These are phyloP conservation scores for Seira ritae DNA, from an alignment of 2,888 invertebrate genomes.

Conservation along the genomic window DNA sequence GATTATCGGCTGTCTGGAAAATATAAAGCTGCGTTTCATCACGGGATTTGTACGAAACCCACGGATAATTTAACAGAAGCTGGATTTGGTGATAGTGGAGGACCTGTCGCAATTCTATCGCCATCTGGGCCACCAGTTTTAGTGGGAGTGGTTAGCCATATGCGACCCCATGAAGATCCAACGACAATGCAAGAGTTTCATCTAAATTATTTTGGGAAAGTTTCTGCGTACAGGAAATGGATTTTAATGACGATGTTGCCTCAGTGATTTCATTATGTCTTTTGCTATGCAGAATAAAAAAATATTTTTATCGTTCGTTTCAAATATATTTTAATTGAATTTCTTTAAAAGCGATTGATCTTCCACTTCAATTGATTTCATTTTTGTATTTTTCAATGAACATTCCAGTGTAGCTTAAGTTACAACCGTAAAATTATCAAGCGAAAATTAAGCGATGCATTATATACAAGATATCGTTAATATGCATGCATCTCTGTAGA, in stretches of 20 bases:
- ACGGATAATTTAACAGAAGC: conserved; percentile 52
- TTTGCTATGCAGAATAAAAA: neutral
- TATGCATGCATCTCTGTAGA: no score
- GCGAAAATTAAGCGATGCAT: no score
- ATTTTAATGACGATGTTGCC: conserved; percentile 61
- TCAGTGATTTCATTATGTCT: neutral
- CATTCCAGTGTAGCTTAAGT: no score
- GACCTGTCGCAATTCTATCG: conserved; percentile 43
- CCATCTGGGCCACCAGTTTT: conserved; percentile 34
- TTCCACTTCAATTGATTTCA: no score
- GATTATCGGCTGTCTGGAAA: conserved; percentile 48
- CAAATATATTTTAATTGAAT: no score
- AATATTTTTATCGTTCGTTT: no score
- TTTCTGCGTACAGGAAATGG: conserved; percentile 60
- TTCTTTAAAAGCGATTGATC: no score
- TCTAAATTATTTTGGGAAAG: conserved; percentile 65
- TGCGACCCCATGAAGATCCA: conserved; percentile 62
- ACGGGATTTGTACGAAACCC: conserved; percentile 63
- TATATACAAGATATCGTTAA: no score
- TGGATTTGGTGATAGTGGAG: conserved; percentile 67
- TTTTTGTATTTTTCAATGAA: no score
- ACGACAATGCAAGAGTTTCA: conserved; percentile 49
- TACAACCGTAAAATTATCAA: no score
- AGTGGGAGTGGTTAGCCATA: conserved; percentile 64
- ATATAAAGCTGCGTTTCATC: conserved; percentile 48